A percentile compares a stretch with the other conserved stretches of the same genome.
Evolutionary conservation across 2,888 invertebrate genomes (phyloP).

Genomic region (Sarcophaga variegata): DNA sequence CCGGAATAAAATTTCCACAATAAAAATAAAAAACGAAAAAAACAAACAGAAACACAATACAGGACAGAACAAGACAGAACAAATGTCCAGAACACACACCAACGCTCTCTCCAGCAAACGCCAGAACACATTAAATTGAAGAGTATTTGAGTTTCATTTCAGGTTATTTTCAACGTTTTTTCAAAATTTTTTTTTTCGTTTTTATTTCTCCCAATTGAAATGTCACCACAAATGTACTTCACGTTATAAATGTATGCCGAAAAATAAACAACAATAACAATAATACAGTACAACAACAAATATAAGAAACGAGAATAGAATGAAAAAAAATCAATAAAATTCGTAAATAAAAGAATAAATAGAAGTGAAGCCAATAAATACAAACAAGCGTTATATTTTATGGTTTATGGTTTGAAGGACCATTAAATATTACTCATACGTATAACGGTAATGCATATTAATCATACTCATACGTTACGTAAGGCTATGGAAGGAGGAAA

Average conservation of each 20-base stretch:
- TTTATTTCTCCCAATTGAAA: slow-evolving; percentile 4
- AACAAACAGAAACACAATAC: too few relatives aligned
- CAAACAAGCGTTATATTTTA: too few relatives aligned
- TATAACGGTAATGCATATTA: background rate
- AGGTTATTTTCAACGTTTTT: too few relatives aligned
- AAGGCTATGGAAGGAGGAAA: background rate
- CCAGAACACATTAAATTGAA: slow-evolving; percentile 1
- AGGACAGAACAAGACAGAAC: background rate
- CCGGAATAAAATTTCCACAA: background rate
- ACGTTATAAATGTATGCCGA: background rate
- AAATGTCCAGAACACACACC: slow-evolving; percentile 13
- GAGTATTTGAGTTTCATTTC: background rate
- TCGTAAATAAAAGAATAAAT: background rate
- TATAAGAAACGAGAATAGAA: background rate
- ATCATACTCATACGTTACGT: background rate
- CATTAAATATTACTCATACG: slow-evolving; percentile 8
- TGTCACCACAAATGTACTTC: slow-evolving; percentile 26
- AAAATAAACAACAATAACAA: background rate
- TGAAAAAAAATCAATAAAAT: slow-evolving; percentile 1
- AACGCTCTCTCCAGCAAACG: background rate
- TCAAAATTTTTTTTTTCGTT: background rate
- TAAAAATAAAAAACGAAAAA: background rate
- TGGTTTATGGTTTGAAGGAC: background rate
- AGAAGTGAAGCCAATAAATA: background rate
- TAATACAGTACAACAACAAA: background rate